phyloP scores from a whole-genome alignment of 64 coral and sea anemone species.

The Actinia equina region DNA sequence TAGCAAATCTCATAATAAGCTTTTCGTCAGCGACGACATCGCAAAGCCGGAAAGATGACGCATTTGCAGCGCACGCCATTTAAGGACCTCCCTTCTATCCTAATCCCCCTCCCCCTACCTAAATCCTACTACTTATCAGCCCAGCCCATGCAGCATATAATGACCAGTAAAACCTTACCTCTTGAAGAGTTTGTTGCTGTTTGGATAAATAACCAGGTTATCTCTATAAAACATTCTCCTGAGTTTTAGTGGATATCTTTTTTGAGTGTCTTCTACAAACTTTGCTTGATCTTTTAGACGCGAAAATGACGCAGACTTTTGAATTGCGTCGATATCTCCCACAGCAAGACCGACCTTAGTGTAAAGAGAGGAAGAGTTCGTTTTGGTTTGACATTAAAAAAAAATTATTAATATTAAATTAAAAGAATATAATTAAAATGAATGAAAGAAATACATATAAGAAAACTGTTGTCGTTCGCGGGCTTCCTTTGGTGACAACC shows the following conservation, averaged over 20 bases:
- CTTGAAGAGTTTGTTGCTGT: slow-evolving; percentile 33
- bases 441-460: background rate
- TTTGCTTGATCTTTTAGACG: slow-evolving; percentile 59
- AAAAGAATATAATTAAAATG: background rate
- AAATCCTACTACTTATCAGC: no score
- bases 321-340: slow-evolving; percentile 84
- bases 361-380: background rate
- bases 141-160: no score
- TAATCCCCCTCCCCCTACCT: no score
- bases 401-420: background rate
- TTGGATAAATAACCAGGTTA: slow-evolving; percentile 38
- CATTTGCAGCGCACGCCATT: no score
- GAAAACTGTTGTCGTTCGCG: no score
- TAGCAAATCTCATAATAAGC: no score
- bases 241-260: slow-evolving; percentile 44
- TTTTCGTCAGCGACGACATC: no score
- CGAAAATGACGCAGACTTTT: slow-evolving; percentile 62
- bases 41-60: no score
- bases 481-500: no score
- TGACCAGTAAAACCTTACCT: slow-evolving; percentile 13
- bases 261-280: slow-evolving; percentile 38
- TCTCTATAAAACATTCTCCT: slow-evolving; percentile 22
- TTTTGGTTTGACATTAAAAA: background rate
- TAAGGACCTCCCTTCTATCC: no score
- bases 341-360: slow-evolving; percentile 78